Base-by-base conservation (phyloP, 2,113 vertebrate genomes). In the Oreochromis aureus region DNA sequence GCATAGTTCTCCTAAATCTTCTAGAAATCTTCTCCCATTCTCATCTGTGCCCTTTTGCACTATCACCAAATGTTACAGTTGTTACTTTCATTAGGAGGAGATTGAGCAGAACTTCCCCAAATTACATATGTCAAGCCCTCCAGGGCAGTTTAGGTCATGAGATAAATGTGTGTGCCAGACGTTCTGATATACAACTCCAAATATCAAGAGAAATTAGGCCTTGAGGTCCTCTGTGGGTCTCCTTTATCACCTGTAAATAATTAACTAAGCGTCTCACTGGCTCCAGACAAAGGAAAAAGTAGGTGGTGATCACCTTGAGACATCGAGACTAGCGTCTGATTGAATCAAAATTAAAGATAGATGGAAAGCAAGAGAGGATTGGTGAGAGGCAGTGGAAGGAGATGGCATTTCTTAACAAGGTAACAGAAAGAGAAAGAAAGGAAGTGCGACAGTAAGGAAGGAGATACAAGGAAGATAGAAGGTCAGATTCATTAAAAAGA, bases 401-500 rank as follows among this genome's bases (percentile, higher is more conserved):
- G 84, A 89, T 84, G 90, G 92, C 89, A 89, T 81, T 82, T 88
- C 78, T 88, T 92, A 91, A 92, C 91, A 93, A 91, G 90, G 87
- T 87, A 89, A 84, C 87, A 81, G 80, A 80, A 19, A 81, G 51
- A 87, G 82, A 82, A 82, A 89, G 90, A 91, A 92, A 91, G 85
- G 69, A 36, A 87, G 56, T 81, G 58, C 66, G 91, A 88, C 86
- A 90, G 86, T 90, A 36, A 58, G 80, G 84, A 61, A 76, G 87
- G 86, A 89, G 88, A 92, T 86, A 82, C 82, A 80, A 89, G 89
- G 32, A 80, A 78, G 69, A 88, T 54, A 87, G 87, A 93, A 93
- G 94, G 94, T 95, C 94, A 94, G 90, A 93, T 94, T 94, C 91
- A 94, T 94, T 94, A 94, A 94, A 95, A 91, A 94, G 93, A 95